Evolutionary conservation across 1,140 invertebrate species (phyloP).

Genomic region (Sitodiplosis mosellana): DNA sequence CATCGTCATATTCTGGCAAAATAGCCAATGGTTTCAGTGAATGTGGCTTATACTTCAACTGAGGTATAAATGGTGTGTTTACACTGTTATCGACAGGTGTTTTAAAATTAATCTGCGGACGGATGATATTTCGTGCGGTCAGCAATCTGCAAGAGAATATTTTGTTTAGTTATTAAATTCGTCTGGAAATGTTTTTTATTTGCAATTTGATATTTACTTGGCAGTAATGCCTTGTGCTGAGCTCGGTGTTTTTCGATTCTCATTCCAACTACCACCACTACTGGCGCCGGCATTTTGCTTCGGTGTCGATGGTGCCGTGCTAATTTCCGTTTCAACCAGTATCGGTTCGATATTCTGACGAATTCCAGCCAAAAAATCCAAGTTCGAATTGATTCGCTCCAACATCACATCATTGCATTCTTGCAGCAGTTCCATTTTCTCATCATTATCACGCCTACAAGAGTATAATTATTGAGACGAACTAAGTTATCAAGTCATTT

Average conservation of each 20-base stretch:
- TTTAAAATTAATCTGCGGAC: constrained; percentile 71
- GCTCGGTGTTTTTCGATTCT: neutral
- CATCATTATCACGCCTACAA: constrained; percentile 34
- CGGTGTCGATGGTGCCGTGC: neutral
- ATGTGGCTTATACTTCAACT: constrained; percentile 76
- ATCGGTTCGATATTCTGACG: constrained; percentile 33
- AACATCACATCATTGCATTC: constrained; percentile 65
- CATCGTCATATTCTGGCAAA: constrained; percentile 42
- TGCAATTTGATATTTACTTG: neutral
- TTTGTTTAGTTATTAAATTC: too few relatives aligned
- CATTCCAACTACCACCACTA: constrained; percentile 25
- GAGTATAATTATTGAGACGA: too few relatives aligned
- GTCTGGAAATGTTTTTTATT: too few relatives aligned
- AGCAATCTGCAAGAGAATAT: constrained; percentile 40
- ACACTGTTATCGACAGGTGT: constrained; percentile 69
- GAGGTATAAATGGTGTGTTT: constrained; percentile 57
- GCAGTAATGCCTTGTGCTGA: neutral
- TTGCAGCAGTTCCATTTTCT: constrained; percentile 52
- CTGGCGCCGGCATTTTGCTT: constrained; percentile 11
- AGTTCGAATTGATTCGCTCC: constrained; percentile 52
- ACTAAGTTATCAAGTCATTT: too few relatives aligned
- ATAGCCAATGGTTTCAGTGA: constrained; percentile 61
- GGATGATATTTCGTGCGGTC: constrained; percentile 51
- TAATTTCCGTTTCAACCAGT: constrained; percentile 22
- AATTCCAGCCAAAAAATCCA: constrained; percentile 53